Conservation (phyloP, 2,888 invertebrate species). For the Drosophila dives region DNA sequence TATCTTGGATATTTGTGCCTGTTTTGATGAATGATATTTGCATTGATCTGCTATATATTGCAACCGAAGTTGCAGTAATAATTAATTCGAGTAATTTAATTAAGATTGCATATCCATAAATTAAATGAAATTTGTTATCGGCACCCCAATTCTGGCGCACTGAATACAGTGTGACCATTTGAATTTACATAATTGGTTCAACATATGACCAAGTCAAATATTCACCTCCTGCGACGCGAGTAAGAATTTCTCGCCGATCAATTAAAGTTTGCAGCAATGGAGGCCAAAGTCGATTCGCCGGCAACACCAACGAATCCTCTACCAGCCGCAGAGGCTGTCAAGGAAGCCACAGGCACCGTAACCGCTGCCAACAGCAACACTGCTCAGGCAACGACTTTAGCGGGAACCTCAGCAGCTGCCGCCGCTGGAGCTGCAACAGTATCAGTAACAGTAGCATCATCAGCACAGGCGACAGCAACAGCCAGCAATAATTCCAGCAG, state of each 20-base stretch:
- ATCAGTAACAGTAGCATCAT: constrained; percentile 17
- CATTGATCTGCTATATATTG: not conserved
- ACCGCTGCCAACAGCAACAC: constrained; percentile 30
- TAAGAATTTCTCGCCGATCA: constrained; percentile 22
- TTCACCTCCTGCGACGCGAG: constrained; percentile 35
- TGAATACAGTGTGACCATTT: constrained; percentile 37
- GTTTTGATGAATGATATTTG: not conserved
- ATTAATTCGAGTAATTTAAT: not conserved
- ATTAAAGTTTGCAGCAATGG: constrained; percentile 50
- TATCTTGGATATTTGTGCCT: not conserved
- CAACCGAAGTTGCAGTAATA: not conserved
- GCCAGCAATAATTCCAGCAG: constrained; percentile 11
- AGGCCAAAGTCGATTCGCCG: constrained; percentile 61
- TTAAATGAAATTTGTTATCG: constrained; percentile 2
- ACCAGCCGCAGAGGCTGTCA: constrained; percentile 40
- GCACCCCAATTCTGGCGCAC: not conserved
- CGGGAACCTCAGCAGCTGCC: constrained; percentile 38
- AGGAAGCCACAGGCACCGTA: constrained; percentile 31
- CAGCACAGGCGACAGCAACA: constrained; percentile 17
- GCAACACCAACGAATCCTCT: constrained; percentile 49
- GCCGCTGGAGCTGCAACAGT: constrained; percentile 28
- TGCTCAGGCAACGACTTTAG: constrained; percentile 38
- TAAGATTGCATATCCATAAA: not conserved
- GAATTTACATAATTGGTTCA: constrained; percentile 1
- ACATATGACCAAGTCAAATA: constrained; percentile 41